Base-by-base conservation (phyloP, 2,888 invertebrate species). In the Apoda limacodes region DNA sequence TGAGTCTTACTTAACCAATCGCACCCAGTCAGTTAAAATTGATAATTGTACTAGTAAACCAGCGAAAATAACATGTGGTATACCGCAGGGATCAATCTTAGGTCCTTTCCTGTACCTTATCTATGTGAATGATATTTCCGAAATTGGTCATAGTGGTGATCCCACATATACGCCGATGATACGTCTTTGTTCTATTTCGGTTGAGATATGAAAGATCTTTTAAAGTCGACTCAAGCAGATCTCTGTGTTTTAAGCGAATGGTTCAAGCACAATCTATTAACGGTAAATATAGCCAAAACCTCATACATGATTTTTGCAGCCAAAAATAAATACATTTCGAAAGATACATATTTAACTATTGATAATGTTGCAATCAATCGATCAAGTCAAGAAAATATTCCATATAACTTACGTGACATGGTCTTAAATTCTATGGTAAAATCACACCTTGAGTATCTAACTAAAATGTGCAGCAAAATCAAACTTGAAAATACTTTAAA, bases 11-110 rank as follows among this genome's bases (percentile, higher is more conserved):
- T 19, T 39, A 5, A 13, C 5, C 9, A 33, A 35, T 11, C 21
- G 41, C n/a, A n/a, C 11, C 5, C 39, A 42, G 26, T n/a, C 35
- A 2, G 39, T 37, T 2, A 37, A 37, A 28, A 27, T 39, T 1
- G 31, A 10, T 12, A 9, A 28, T 4, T 17, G 5, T 7, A 17
- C 17, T 7, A 17, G 17, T 7, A 6, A 5, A 7, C 7, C 5
- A 6, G 7, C 5, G 5, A 7, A 17, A 6, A 7, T 17, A 6
- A 7, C 34, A 9, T 22, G 17, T 28, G 5, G 22, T 5, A 14
- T 22, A 6, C 17, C 17, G 7, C 17, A 17, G 17, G 17, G 17
- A 5, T 17, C 17, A 17, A 17, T 17, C 5, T 6, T 17, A 6
- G 17, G 17, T 6, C 17, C 17, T 17, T 17, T 17, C 5, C 5